Evolutionary conservation across 1,140 invertebrate genomes (phyloP), one percentile per base, ranked within the genome.

Genomic region (Rhagoletis zephyria): DNA sequence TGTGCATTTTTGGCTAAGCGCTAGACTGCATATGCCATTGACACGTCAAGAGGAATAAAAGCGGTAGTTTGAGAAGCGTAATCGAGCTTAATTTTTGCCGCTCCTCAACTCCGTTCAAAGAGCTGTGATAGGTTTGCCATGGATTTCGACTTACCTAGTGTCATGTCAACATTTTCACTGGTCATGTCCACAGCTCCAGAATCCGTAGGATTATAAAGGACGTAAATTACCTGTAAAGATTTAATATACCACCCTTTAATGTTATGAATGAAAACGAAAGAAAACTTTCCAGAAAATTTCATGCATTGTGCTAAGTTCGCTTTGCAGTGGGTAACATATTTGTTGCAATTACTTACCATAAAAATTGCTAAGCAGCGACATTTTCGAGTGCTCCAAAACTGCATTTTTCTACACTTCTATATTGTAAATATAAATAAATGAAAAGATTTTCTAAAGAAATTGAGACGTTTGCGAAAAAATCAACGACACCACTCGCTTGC

Each of bases 131-230:
- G 30, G 45, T 42, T 16, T n/a, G 42, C 42, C 14, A 45, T 14
- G 5, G 51, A 12, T 74, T 74, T 74, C 14, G 51, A 85, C 94
- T 95, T 94, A 97, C 97, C 96, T 94, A 97, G 94, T 88, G 96
- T 96, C 94, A 95, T 95, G 93, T 97, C 96, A 93, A 97, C 95
- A 94, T 97, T 97, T 90, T 95, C 94, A 93, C 95, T 94, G 87
- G 95, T 96, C 89, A 98, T 94, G 90, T 96, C 94, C 70, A 97
- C 94, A 85, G 97, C 97, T 87, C 96, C 97, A 91, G 96, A 95
- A 94, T 95, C 94, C 87, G 94, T 95, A 87, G 95, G 95, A 93
- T 95, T 95, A 90, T 95, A 95, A 93, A 95, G 95, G 91, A 95
- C 92, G 91, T 94, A 94, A 90, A 94, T 94, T 89, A 96, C 92